Base-by-base conservation (phyloP, 2,888 invertebrate genomes). In the Melanargia galathea region DNA sequence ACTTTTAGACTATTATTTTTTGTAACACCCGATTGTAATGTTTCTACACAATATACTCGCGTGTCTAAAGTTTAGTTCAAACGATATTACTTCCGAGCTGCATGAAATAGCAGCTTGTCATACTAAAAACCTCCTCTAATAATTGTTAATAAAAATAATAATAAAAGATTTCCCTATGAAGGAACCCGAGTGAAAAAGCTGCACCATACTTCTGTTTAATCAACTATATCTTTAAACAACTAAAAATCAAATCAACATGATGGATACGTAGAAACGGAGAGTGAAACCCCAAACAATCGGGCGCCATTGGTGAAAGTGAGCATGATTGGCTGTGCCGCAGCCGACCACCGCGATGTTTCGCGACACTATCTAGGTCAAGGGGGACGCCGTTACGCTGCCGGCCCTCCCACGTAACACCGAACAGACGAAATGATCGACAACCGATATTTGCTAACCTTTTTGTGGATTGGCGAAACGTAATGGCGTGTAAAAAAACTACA, bases 361-460 rank as follows among this genome's bases (percentile, higher is more conserved):
- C 72, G 69, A 71, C 68, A 71, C 66, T 75, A 88, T 84, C 78
- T 87, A 72, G 86, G 90, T 87, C 90, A 90, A 89, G 89, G 89
- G 89, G 83, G 82, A 74, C 77, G 79, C 79, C 74, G 75, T 76
- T 75, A 78, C 82, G 83, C 81, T 38, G 62, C 60, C 82, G 83
- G 84, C 74, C 76, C 67, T 72, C 73, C 73, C 63, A 66, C 69
- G 57, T 65, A 61, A 64, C 67, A 62, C 33, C 45, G 49, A 64
- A 64, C 56, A 45, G 54, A 54, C 60, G 52, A 60, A 60, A 40
- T 57, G 30, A 58, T 54, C 57, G 58, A 46, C 30, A 52, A 45
- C 16, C 48, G 54, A 62, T 54, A 63, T 62, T 46, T 60, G 57
- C 33, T 45, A 45, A 57, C 20, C 20, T 57, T 46, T 35, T 43